Evolutionary conservation across 2,888 invertebrate species (phyloP).

Genomic region (Rhingia rostrata): DNA sequence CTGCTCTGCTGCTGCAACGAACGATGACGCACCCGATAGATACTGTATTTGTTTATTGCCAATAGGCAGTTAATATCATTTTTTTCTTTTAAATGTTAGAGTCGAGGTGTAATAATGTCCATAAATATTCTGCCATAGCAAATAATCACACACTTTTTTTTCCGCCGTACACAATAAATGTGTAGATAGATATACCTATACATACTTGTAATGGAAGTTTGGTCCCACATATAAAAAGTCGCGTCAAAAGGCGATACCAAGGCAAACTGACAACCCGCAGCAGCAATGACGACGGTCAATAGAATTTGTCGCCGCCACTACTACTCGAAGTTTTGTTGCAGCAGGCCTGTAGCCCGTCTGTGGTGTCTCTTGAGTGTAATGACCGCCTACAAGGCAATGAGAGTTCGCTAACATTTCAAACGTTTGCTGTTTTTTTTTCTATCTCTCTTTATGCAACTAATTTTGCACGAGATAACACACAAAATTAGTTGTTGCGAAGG

Average conservation of each 20-base stretch:
- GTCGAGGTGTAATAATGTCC: conserved; percentile 68
- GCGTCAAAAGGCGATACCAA: conserved; percentile 48
- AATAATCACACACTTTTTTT: conserved; percentile 46
- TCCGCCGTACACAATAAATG: conserved; percentile 12
- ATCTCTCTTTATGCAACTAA: conserved; percentile 54
- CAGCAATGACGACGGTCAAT: conserved; percentile 68
- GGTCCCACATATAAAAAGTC: conserved; percentile 38
- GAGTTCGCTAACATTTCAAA: conserved; percentile 73
- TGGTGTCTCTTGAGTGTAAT: conserved; percentile 51
- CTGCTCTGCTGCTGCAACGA: conserved; percentile 5
- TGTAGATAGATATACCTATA: neutral
- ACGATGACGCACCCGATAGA: conserved; percentile 62
- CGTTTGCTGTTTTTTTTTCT: conserved; percentile 1
- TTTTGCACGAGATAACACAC: conserved; percentile 58
- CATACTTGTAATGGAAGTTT: conserved; percentile 5
- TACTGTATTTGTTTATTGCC: conserved; percentile 38
- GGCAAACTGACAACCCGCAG: conserved; percentile 44
- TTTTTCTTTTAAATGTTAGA: conserved; percentile 10
- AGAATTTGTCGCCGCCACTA: conserved; percentile 63
- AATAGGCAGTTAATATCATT: conserved; percentile 36
- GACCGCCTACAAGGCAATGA: conserved; percentile 73
- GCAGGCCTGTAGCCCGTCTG: conserved; percentile 48
- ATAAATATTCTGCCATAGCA: conserved; percentile 56
- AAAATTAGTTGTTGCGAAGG: conserved; percentile 29
- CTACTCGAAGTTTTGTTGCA: conserved; percentile 8